phyloP scores from a whole-genome alignment of 1,140 invertebrate species.

The Tetramorium alpestre region DNA sequence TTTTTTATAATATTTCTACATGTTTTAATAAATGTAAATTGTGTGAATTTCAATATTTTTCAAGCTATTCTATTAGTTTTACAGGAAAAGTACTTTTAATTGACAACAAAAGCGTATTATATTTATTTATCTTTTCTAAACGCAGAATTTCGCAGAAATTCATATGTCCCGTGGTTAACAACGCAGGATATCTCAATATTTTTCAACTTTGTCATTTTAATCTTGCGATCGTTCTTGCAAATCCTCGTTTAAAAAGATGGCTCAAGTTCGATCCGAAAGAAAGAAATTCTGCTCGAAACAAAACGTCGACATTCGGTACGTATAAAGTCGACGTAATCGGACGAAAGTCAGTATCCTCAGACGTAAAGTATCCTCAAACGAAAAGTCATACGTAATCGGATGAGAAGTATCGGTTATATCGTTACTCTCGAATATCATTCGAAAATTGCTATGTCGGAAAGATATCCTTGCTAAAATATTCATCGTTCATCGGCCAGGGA shows the following conservation, averaged over 20 bases:
- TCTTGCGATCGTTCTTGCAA: not conserved
- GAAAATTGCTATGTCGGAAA: not conserved
- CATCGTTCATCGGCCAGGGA: conserved; percentile 19
- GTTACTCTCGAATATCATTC: conserved; percentile 17
- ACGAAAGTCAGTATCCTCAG: not conserved
- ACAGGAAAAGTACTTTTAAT: not conserved
- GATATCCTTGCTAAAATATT: conserved; percentile 43
- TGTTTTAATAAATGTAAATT: conserved; percentile 5
- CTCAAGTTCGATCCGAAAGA: not conserved
- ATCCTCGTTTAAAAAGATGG: not conserved
- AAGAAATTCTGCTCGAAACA: not conserved
- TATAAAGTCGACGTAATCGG: not conserved
- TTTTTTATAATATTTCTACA: not conserved
- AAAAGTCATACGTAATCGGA: not conserved
- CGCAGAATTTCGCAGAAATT: not conserved
- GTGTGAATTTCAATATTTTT: not conserved
- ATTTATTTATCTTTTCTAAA: not conserved
- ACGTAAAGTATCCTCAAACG: not conserved
- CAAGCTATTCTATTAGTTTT: not conserved
- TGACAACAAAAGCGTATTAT: not conserved
- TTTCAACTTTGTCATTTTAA: not conserved
- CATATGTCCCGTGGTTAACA: not conserved
- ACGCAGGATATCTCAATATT: not conserved
- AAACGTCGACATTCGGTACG: not conserved
- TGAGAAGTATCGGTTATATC: conserved; percentile 1